These are phyloP conservation scores for Jordanella pulchra DNA, from an alignment of 2,797 vertebrate species.

Conservation along the genomic window DNA sequence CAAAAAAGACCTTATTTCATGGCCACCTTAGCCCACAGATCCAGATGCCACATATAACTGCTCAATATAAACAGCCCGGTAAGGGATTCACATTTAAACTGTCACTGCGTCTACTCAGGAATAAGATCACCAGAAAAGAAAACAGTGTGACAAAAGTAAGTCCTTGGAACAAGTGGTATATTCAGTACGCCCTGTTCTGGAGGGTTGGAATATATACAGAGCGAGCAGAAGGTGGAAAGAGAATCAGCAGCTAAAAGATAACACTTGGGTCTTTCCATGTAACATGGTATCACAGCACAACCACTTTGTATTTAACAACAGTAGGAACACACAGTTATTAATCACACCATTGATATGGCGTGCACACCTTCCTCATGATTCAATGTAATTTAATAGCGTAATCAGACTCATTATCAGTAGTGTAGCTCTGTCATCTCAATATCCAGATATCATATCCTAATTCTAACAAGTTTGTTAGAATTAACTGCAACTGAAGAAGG, in stretches of 20 bases:
- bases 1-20: background rate
- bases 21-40: background rate
- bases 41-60: background rate
- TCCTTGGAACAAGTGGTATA: slow-evolving; percentile 13
- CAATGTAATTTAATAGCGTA: slow-evolving; percentile 36
- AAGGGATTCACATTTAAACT: background rate
- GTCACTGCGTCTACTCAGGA: background rate
- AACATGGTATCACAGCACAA: slow-evolving; percentile 18
- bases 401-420: slow-evolving; percentile 24
- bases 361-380: slow-evolving; percentile 13
- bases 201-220: background rate
- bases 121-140: background rate
- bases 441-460: slow-evolving; percentile 53
- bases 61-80: background rate
- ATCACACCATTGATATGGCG: slow-evolving; percentile 14
- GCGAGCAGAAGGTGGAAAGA: background rate
- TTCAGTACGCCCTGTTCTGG: slow-evolving; percentile 23
- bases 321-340: slow-evolving; percentile 27
- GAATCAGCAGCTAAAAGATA: slow-evolving; percentile 9
- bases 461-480: slow-evolving; percentile 49
- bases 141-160: slow-evolving; percentile 1
- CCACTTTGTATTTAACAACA: slow-evolving; percentile 18
- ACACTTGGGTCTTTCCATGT: background rate
- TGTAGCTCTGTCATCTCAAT: slow-evolving; percentile 25
- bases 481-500: slow-evolving; percentile 50